phyloP scores from a whole-genome alignment of 1,140 invertebrate species.

The Atta colombica region DNA sequence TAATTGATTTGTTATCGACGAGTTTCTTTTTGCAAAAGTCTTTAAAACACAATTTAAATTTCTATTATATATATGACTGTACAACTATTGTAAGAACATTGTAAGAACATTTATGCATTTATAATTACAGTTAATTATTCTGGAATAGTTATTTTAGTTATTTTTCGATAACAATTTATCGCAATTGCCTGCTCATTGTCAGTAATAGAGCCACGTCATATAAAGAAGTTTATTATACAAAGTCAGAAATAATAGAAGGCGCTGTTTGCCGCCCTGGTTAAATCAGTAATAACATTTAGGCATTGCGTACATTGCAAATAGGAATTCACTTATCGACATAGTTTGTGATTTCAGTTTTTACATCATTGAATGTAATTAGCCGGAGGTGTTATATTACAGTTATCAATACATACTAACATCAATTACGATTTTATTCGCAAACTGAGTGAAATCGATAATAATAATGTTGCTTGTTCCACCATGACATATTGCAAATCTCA shows the following conservation, averaged over 20 bases:
- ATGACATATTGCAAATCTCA: neutral
- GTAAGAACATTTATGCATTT: neutral
- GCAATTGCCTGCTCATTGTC: neutral
- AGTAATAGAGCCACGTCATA: neutral
- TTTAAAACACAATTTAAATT: neutral
- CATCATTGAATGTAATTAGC: constrained; percentile 25
- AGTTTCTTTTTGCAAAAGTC: constrained; percentile 10
- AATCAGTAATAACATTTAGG: constrained; percentile 7
- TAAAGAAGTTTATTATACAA: neutral
- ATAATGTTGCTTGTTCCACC: neutral
- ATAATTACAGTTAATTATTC: neutral
- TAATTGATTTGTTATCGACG: neutral
- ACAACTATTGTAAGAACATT: neutral
- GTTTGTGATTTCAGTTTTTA: neutral
- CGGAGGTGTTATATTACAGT: neutral
- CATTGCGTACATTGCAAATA: neutral
- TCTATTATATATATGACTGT: neutral
- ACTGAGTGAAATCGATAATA: neutral
- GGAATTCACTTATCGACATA: neutral
- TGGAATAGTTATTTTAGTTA: neutral
- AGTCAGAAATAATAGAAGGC: neutral
- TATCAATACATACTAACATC: neutral
- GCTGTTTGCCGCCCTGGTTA: neutral
- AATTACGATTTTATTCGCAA: constrained; percentile 14
- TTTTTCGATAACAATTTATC: neutral